Evolutionary conservation across 2,888 invertebrate genomes (phyloP).

Genomic region (Acrocera orbiculus): DNA sequence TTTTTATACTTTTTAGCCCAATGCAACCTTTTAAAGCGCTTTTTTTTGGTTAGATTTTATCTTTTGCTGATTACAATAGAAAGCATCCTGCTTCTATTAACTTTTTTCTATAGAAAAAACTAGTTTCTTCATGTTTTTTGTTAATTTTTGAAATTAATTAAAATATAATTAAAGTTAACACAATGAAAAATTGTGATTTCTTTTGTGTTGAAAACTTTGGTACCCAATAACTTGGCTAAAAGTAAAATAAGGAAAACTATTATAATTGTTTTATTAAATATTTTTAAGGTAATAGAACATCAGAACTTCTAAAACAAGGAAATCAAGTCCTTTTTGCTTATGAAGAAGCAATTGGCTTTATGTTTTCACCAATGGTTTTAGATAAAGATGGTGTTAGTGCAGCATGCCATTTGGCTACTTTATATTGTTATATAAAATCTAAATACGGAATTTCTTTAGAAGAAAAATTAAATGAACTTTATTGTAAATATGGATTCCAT

Average conservation of each 20-base stretch:
- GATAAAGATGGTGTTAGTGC: conserved; percentile 97
- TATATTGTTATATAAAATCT: conserved; percentile 50
- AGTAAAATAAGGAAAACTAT: too few species aligned
- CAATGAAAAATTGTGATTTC: not conserved
- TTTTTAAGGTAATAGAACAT: conserved; percentile 48
- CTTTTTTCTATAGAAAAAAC: too few species aligned
- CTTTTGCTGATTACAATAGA: too few species aligned
- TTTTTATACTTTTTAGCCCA: too few species aligned
- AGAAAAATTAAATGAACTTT: conserved; percentile 55
- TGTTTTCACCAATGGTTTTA: conserved; percentile 74
- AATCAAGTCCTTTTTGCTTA: conserved; percentile 81
- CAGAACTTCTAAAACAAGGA: conserved; percentile 49
- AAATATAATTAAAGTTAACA: conserved; percentile 1
- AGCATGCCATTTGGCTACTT: conserved; percentile 58
- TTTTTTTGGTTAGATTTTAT: too few species aligned
- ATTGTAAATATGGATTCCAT: conserved; percentile 76
- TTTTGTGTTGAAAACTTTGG: too few species aligned
- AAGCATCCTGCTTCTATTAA: too few species aligned
- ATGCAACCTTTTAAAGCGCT: too few species aligned
- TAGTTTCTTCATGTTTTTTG: too few species aligned
- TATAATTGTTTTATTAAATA: not conserved
- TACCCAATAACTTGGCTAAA: too few species aligned
- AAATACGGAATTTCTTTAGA: conserved; percentile 38
- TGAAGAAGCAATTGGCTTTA: conserved; percentile 97
- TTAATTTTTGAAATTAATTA: too few species aligned